These are phyloP conservation scores for Amblyraja radiata DNA, from an alignment of 2,797 vertebrate genomes.

Conservation along the genomic window DNA sequence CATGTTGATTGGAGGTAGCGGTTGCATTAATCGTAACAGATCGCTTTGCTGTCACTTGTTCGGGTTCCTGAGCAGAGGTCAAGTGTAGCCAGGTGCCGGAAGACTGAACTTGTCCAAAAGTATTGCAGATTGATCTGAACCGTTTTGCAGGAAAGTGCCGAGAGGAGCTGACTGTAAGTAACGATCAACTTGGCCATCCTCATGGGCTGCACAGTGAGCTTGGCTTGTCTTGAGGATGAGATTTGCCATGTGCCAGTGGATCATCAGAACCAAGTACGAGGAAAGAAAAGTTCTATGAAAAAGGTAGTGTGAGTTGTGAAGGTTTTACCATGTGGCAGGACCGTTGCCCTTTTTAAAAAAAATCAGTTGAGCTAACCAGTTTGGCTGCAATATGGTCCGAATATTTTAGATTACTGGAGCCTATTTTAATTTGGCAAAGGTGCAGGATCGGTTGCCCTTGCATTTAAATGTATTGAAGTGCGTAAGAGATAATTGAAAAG, in stretches of 20 bases:
- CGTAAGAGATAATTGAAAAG: not conserved
- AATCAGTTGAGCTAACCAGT: not conserved
- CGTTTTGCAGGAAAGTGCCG: conserved; percentile 1
- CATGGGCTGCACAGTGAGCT: conserved; percentile 42
- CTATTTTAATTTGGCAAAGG: not conserved
- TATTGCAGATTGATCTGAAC: conserved; percentile 18
- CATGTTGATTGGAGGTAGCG: conserved; percentile 36
- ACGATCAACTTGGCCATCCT: not conserved
- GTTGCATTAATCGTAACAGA: not conserved
- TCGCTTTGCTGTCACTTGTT: not conserved
- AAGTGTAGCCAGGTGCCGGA: not conserved
- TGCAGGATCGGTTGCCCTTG: not conserved
- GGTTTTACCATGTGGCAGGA: not conserved
- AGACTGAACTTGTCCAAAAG: conserved; percentile 14
- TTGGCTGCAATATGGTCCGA: not conserved
- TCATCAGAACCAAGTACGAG: not conserved
- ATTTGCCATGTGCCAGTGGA: not conserved
- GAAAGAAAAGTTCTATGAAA: conserved; percentile 11
- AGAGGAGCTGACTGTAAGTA: not conserved
- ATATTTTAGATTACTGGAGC: not conserved
- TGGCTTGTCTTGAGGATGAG: conserved; percentile 40
- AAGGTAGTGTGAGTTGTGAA: conserved; percentile 2
- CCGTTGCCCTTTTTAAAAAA: not conserved
- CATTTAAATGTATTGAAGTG: not conserved
- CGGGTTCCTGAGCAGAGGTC: not conserved